A percentile compares a stretch with the other conserved stretches of the same genome.
These are phyloP conservation scores for Schrankia costaestrigalis DNA, from an alignment of 2,888 invertebrate species.

Conservation along the genomic window DNA sequence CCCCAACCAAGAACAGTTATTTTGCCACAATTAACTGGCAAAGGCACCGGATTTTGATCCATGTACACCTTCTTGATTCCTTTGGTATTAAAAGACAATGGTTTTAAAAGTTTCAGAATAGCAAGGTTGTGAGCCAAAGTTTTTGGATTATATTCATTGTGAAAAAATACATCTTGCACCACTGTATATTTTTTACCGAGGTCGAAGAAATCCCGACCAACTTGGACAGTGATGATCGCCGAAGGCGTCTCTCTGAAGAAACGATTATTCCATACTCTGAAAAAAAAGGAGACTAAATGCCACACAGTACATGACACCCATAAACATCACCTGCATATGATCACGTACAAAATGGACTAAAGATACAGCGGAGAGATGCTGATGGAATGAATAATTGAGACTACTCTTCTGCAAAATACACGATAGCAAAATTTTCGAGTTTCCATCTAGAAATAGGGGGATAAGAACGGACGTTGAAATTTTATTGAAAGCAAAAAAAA, in stretches of 20 bases:
- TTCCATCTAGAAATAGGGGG: no score
- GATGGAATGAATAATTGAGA: no score
- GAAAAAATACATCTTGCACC: conserved; percentile 57
- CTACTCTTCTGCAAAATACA: no score
- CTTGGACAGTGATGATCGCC: conserved; percentile 52
- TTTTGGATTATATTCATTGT: conserved; percentile 55
- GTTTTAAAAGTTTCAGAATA: conserved; percentile 45
- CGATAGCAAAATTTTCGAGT: no score
- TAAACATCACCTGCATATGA: no score
- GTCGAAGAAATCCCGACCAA: conserved; percentile 55
- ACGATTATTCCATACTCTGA: conserved; percentile 67
- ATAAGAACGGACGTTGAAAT: no score
- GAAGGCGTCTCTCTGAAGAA: conserved; percentile 68
- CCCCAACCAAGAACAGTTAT: conserved; percentile 64
- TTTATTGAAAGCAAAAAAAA: no score
- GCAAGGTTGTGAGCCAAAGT: conserved; percentile 55
- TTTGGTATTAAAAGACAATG: conserved; percentile 37
- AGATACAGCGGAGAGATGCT: no score
- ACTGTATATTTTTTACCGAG: conserved; percentile 52
- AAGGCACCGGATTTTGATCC: conserved; percentile 33
- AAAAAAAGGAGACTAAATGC: no score
- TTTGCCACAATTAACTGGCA: conserved; percentile 36
- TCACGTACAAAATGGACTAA: no score
- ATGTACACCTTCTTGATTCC: conserved; percentile 8
- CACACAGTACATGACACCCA: no score